Evolutionary conservation across 2,113 vertebrate genomes (phyloP).

Genomic region (Octodon degus): DNA sequence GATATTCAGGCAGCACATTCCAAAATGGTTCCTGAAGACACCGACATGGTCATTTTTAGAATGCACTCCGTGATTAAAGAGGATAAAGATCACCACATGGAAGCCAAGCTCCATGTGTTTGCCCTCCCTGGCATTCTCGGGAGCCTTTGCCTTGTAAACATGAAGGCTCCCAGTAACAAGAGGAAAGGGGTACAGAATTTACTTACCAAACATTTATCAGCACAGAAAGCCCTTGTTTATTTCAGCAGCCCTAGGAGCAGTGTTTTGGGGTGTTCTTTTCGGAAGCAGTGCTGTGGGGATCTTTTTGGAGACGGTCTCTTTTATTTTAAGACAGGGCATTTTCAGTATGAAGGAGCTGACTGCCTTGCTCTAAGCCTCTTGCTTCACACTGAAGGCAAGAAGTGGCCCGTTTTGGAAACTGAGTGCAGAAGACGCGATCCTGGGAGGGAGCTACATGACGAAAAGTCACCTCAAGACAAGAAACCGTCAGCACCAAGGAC

Average conservation of each 20-base stretch:
- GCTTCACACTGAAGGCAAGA: background rate
- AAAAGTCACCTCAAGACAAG: background rate
- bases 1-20: background rate
- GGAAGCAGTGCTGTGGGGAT: background rate
- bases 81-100: background rate
- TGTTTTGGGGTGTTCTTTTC: background rate
- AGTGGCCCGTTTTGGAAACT: background rate
- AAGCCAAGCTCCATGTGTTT: background rate
- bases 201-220: background rate
- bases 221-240: background rate
- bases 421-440: background rate
- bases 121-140: background rate
- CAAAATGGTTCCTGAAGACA: background rate
- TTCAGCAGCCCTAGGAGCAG: background rate
- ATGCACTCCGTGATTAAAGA: background rate
- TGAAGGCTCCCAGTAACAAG: background rate
- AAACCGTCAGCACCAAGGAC: background rate
- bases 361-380: background rate
- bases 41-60: background rate
- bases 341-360: background rate
- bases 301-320: background rate
- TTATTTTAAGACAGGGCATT: background rate
- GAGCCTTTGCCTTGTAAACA: background rate
- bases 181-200: background rate
- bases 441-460: background rate